Evolutionary conservation across 2,797 vertebrate genomes (phyloP), one percentile per base, ranked within the genome.

Genomic region (Leptatherina wallacei): DNA sequence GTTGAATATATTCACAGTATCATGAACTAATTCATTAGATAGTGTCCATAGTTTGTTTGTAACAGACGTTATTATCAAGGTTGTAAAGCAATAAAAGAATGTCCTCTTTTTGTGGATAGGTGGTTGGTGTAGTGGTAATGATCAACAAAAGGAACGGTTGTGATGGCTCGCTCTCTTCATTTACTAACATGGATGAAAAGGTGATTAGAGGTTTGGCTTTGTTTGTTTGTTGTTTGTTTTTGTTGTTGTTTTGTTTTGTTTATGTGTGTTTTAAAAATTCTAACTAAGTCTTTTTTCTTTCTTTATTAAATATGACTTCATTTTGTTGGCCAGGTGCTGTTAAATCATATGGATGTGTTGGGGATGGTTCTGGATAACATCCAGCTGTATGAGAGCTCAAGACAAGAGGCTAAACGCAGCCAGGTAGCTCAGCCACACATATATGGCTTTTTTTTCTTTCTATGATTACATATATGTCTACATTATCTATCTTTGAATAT

Each of bases 351-450:
- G 94, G 94, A 95, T 0, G 94, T 96, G 47, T 94, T 96, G 73
- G 96, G 96, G 18, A 95, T 96, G 73, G 93, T 96, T 69, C 92
- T 97, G 84, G 96, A 97, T 82, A 97, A 97, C 0, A 92, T 95
- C 36, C 95, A 97, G n/a, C 58, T 97, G 61, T 96, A 96, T 58
- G 96, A 97, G 78, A 96, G 92, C 0, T 96, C 96, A 3, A 91
- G 96, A 80, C 94, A 97, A 16, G 96, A 97, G 83, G 96, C 96
- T 83, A 96, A 91, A 79, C 93, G 95, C 47, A 96, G 96, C 57
- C 95, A 97, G 95, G 96, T 96, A 90, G 9, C 32, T 58, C 20
- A 6, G 40, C 1, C 3, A 20, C 36, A 38, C 61, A 59, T 27
- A 35, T 14, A 30, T 42, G 22, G 8, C 51, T n/a, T 71, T 1